Evolutionary conservation across 2,888 invertebrate species (phyloP).

Genomic region (Hemithea aestivaria): DNA sequence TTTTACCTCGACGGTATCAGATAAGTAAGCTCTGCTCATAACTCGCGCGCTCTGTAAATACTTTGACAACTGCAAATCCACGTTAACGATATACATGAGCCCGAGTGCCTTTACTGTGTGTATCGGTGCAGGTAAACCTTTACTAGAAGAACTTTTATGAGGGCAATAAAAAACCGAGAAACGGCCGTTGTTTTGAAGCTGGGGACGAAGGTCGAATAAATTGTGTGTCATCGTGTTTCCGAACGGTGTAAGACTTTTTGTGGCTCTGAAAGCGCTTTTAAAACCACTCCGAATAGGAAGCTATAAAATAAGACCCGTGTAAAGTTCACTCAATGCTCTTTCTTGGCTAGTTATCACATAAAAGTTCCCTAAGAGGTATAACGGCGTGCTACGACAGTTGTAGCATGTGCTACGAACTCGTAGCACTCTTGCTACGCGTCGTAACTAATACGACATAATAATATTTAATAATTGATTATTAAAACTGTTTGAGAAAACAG

Average conservation of each 20-base stretch:
- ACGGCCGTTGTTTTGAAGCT: constrained; percentile 24
- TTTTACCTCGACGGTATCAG: too few relatives aligned
- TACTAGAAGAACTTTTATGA: constrained; percentile 23
- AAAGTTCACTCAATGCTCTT: neutral
- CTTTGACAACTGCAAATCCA: too few relatives aligned
- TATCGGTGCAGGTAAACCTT: constrained; percentile 22
- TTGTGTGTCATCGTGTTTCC: constrained; percentile 23
- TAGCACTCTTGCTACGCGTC: constrained; percentile 5
- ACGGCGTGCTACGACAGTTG: too few relatives aligned
- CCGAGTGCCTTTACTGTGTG: neutral
- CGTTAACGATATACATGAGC: neutral
- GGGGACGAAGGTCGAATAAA: constrained; percentile 23
- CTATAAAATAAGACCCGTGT: constrained; percentile 4
- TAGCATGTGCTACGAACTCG: constrained; percentile 11
- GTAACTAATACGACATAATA: neutral
- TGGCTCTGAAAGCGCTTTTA: constrained; percentile 13
- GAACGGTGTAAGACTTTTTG: constrained; percentile 4
- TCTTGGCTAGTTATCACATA: too few relatives aligned
- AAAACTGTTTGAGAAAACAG: too few relatives aligned
- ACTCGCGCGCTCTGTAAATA: too few relatives aligned
- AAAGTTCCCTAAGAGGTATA: too few relatives aligned
- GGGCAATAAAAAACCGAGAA: constrained; percentile 23
- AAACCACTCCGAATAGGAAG: constrained; percentile 8
- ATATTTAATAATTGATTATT: too few relatives aligned
- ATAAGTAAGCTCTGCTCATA: too few relatives aligned